A percentile compares a stretch with the other conserved stretches of the same genome.
phyloP scores from a whole-genome alignment of 2,888 invertebrate species.

The Sepiola atlantica region DNA sequence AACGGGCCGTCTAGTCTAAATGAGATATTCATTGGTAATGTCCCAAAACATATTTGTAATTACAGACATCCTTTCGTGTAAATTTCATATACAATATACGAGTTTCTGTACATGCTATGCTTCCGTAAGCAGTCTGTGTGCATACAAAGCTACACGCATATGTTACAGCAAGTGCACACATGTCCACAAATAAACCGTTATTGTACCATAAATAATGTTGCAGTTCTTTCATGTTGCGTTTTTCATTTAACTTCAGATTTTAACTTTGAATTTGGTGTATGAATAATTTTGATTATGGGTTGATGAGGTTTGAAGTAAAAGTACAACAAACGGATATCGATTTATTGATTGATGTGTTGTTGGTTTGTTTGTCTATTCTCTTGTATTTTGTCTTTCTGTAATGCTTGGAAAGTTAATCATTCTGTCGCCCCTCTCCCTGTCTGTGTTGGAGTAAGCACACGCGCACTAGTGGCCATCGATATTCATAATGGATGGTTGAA shows the following conservation, averaged over 20 bases:
- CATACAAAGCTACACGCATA: background rate
- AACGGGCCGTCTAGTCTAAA: too few relatives aligned
- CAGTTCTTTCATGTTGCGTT: background rate
- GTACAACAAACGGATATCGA: background rate
- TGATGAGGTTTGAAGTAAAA: background rate
- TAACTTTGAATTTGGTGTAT: background rate
- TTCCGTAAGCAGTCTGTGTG: background rate
- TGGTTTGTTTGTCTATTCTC: background rate
- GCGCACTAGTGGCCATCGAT: background rate
- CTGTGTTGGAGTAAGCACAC: background rate
- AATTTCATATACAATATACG: too few relatives aligned
- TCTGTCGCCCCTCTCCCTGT: background rate
- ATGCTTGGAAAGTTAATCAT: background rate
- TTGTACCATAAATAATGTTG: background rate
- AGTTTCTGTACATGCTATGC: too few relatives aligned
- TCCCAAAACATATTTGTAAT: background rate
- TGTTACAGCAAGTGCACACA: background rate
- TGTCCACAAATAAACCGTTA: background rate
- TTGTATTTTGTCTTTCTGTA: too few relatives aligned
- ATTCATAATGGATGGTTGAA: background rate
- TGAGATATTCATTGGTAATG: background rate
- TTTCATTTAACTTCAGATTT: background rate
- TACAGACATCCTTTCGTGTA: too few relatives aligned
- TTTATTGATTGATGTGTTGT: conserved; percentile 4
- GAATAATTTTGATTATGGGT: background rate